phyloP scores from a whole-genome alignment of 2,888 invertebrate genomes.

The Sericinus montela region DNA sequence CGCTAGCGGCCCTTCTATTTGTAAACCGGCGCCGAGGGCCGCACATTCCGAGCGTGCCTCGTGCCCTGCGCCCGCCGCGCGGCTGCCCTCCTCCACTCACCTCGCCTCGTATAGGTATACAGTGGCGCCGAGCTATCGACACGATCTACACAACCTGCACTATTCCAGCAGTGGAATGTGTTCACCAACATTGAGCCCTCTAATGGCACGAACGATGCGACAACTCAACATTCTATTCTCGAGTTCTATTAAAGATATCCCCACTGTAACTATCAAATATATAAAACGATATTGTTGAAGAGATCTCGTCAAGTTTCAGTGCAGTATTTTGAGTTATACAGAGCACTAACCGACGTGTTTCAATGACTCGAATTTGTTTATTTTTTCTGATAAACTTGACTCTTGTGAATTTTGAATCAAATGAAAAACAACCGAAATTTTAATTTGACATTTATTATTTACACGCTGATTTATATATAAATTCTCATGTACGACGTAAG shows the following conservation, averaged over 20 bases:
- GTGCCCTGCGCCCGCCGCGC: slow-evolving; percentile 51
- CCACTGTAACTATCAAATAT: slow-evolving; percentile 53
- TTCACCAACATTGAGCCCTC: slow-evolving; percentile 20
- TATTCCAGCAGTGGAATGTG: slow-evolving; percentile 42
- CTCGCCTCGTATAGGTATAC: slow-evolving; percentile 34
- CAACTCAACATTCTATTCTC: slow-evolving; percentile 34
- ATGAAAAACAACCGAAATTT: too few relatives aligned
- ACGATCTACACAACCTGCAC: not conserved
- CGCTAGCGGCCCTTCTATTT: slow-evolving; percentile 75
- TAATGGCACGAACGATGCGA: slow-evolving; percentile 23
- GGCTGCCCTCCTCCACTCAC: slow-evolving; percentile 40
- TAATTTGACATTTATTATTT: too few relatives aligned
- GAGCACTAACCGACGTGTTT: slow-evolving; percentile 21
- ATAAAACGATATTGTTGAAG: slow-evolving; percentile 47
- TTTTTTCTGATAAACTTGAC: not conserved
- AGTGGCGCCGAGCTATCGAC: slow-evolving; percentile 38
- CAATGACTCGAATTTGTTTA: slow-evolving; percentile 18
- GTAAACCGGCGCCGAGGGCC: slow-evolving; percentile 77
- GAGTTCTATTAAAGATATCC: slow-evolving; percentile 46
- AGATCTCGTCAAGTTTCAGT: slow-evolving; percentile 44
- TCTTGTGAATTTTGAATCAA: too few relatives aligned
- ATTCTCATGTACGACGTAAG: too few relatives aligned
- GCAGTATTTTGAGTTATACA: slow-evolving; percentile 28
- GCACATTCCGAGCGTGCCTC: slow-evolving; percentile 71
- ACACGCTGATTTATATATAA: too few relatives aligned